phyloP scores from a whole-genome alignment of 2,888 invertebrate species.

The Ashinkailepas kermadecensis region DNA sequence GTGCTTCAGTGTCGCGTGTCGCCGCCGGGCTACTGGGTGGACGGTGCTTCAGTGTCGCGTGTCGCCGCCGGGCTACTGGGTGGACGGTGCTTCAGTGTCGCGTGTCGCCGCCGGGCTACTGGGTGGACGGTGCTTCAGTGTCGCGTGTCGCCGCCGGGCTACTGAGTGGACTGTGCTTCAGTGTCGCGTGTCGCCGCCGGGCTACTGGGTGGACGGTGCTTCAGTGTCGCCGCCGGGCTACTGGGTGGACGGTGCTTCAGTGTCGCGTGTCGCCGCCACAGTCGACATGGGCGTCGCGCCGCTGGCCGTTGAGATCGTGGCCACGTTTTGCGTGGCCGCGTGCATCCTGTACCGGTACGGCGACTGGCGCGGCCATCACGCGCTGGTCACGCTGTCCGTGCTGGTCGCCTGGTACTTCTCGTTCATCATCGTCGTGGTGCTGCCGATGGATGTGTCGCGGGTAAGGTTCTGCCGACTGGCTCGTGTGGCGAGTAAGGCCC shows the following conservation, averaged over 20 bases:
- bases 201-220: no score
- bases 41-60: no score
- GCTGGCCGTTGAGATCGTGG: conserved; percentile 70
- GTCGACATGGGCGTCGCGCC: conserved; percentile 62
- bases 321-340: conserved; percentile 65
- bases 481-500: conserved; percentile 50
- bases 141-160: no score
- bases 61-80: not conserved
- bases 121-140: no score
- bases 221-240: not conserved
- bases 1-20: not conserved
- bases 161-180: not conserved
- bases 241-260: not conserved
- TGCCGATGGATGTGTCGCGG: conserved; percentile 94
- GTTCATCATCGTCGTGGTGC: conserved; percentile 91
- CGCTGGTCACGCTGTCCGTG: conserved; percentile 85
- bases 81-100: not conserved
- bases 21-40: not conserved
- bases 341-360: conserved; percentile 86
- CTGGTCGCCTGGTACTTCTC: conserved; percentile 98
- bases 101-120: not conserved
- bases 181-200: not conserved
- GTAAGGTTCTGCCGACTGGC: conserved; percentile 49
- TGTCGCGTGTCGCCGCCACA: not conserved
- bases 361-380: conserved; percentile 87